Evolutionary conservation across 1,140 invertebrate genomes (phyloP), one percentile per base, ranked within the genome.

Genomic region (Asbolus verrucosus): DNA sequence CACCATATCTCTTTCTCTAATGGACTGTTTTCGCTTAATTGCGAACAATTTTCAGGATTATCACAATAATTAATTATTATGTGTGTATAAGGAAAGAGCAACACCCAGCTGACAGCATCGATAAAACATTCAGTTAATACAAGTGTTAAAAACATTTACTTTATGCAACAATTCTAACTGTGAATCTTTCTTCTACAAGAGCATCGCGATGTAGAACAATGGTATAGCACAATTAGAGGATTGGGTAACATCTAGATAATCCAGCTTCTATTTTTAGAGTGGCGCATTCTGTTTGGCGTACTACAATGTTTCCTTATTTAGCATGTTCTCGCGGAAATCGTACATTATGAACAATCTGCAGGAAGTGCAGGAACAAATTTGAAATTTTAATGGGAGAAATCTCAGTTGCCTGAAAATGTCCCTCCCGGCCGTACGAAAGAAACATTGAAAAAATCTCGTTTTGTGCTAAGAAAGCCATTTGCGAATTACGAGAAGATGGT

Each of bases 311-410:
- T 27, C 24, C 24, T 27, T 27, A 27, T 8, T 27, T 27, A 8
- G 24, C 8, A 27, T 4, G 24, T 27, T 27, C 24, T 27, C 24
- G 24, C 24, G 24, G 24, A 27, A 27, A 27, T n/a, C 24, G 24
- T 27, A 54, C 21, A 27, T 54, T 14, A 24, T 27, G 24, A 27
- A 27, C 24, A 27, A 38, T 2, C 11, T 38, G 46, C 46, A 54
- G 46, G 46, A 54, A 54, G 21, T 38, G 46, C 46, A 54, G 46
- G 46, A 54, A 54, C n/a, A 27, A 46, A 46, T 46, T 46, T 46
- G 41, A 46, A 46, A 46, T 46, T 15, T 16, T 46, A 46, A 54
- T 27, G 19, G 21, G 46, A 54, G 46, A 54, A 54, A 54, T 54
- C 46, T 13, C 24, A 27, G 24, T 8, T 8, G 24, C 24, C 24